These are phyloP conservation scores for Entomobrya multifasciata DNA, from an alignment of 2,888 invertebrate genomes.

Conservation along the genomic window DNA sequence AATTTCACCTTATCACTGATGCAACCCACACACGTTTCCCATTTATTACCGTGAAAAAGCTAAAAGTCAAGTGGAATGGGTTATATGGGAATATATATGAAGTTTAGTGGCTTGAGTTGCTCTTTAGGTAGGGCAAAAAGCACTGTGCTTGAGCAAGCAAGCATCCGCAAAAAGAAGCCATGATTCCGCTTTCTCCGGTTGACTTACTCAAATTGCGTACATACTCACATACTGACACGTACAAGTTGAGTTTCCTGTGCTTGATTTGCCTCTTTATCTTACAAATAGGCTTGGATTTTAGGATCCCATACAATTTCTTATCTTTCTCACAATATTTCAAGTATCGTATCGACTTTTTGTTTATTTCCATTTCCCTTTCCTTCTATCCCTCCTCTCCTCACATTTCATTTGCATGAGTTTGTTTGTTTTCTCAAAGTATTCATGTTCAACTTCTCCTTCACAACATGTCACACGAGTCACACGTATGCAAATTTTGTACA, in stretches of 20 bases:
- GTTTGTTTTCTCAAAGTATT: no score
- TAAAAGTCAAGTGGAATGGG: conserved; percentile 7
- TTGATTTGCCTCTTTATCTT: conserved; percentile 36
- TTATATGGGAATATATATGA: background rate
- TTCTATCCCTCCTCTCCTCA: background rate
- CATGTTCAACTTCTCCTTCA: background rate
- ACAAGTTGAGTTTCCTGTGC: conserved; percentile 33
- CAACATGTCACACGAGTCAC: no score
- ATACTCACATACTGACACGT: background rate
- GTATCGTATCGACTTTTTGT: background rate
- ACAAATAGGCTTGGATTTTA: conserved; percentile 2
- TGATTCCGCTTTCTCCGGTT: conserved; percentile 30
- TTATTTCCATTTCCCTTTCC: background rate
- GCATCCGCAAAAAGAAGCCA: background rate
- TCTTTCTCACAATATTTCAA: no score
- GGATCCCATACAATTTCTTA: no score
- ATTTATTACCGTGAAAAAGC: conserved; percentile 18
- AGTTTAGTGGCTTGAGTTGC: background rate
- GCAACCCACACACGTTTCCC: conserved; percentile 6
- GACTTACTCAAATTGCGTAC: conserved; percentile 32
- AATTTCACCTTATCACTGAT: conserved; percentile 29
- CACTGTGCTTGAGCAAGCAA: no score
- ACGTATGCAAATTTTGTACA: background rate
- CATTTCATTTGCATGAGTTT: background rate
- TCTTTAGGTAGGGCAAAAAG: background rate